These are phyloP conservation scores for Drosophila grimshawi DNA, from an alignment of 1,140 invertebrate genomes.

Conservation along the genomic window DNA sequence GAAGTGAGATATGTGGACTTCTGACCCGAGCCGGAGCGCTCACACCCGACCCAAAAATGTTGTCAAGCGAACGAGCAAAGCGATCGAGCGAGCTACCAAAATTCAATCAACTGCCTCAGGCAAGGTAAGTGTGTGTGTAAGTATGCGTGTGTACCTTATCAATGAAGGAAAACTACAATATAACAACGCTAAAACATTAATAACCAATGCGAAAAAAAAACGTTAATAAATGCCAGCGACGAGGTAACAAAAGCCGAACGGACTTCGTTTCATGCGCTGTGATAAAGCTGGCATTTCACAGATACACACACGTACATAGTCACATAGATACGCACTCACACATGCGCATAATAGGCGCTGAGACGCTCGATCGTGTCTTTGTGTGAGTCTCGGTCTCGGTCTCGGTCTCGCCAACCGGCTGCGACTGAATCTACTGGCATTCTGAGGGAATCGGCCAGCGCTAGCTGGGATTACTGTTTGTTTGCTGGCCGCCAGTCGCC, in stretches of 20 bases:
- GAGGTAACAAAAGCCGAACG: slow-evolving; percentile 37
- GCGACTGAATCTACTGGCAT: slow-evolving; percentile 41
- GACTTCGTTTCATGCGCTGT: slow-evolving; percentile 45
- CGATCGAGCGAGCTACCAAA: slow-evolving; percentile 57
- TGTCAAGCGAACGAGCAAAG: slow-evolving; percentile 43
- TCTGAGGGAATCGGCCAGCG: slow-evolving; percentile 58
- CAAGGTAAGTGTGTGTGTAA: slow-evolving; percentile 11
- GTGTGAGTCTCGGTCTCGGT: slow-evolving; percentile 28
- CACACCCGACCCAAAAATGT: slow-evolving; percentile 19
- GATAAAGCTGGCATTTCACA: slow-evolving; percentile 67
- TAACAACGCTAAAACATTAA: slow-evolving; percentile 66
- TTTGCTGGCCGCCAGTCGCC: slow-evolving; percentile 72
- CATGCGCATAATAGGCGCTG: slow-evolving; percentile 39
- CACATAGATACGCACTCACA: slow-evolving; percentile 29
- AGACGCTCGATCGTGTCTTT: slow-evolving; percentile 71
- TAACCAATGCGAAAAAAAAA: slow-evolving; percentile 64
- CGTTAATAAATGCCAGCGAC: slow-evolving; percentile 42
- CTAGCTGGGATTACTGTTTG: slow-evolving; percentile 72
- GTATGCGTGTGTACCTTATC: slow-evolving; percentile 51
- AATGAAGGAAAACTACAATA: slow-evolving; percentile 76
- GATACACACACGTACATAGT: slow-evolving; percentile 35
- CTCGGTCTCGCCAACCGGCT: slow-evolving; percentile 41
- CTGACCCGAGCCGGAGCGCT: slow-evolving; percentile 48
- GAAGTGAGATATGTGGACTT: slow-evolving; percentile 74
- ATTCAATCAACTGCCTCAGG: slow-evolving; percentile 46